phyloP scores from a whole-genome alignment of 2,113 vertebrate species.

The Otis tarda region DNA sequence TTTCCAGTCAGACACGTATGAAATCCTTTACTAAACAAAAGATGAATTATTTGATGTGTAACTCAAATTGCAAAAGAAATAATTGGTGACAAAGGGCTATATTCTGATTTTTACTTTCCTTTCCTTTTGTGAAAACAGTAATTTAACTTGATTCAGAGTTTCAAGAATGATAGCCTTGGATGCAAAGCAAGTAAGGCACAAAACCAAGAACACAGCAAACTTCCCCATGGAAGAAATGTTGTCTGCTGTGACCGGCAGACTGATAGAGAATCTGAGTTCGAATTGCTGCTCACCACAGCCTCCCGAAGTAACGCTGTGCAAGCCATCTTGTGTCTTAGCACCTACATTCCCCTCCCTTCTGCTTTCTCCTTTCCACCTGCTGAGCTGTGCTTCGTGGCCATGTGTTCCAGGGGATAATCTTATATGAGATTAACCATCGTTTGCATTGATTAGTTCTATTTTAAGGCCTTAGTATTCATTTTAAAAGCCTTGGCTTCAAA shows the following conservation, averaged over 20 bases:
- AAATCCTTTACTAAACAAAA: conserved; percentile 62
- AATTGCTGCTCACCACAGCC: background rate
- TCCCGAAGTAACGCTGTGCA: background rate
- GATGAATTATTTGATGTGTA: conserved; percentile 16
- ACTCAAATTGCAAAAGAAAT: conserved; percentile 27
- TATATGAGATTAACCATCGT: background rate
- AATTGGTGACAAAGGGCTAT: conserved; percentile 36
- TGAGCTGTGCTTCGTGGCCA: background rate
- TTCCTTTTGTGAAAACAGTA: background rate
- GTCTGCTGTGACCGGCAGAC: background rate
- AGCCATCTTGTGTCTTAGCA: background rate
- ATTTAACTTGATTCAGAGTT: conserved; percentile 22
- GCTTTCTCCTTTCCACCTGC: background rate
- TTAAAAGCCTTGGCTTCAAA: background rate
- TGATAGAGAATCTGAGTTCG: background rate
- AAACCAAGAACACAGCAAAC: background rate
- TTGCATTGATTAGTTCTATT: background rate
- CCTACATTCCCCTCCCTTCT: background rate
- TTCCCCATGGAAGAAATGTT: background rate
- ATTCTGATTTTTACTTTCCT: background rate
- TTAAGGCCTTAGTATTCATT: background rate
- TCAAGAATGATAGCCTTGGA: background rate
- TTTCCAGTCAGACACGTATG: conserved; percentile 13
- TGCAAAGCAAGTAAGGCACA: background rate
- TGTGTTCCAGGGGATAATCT: background rate